These are phyloP conservation scores for Rhorus exstirpatorius DNA, from an alignment of 2,888 invertebrate species.

Conservation along the genomic window DNA sequence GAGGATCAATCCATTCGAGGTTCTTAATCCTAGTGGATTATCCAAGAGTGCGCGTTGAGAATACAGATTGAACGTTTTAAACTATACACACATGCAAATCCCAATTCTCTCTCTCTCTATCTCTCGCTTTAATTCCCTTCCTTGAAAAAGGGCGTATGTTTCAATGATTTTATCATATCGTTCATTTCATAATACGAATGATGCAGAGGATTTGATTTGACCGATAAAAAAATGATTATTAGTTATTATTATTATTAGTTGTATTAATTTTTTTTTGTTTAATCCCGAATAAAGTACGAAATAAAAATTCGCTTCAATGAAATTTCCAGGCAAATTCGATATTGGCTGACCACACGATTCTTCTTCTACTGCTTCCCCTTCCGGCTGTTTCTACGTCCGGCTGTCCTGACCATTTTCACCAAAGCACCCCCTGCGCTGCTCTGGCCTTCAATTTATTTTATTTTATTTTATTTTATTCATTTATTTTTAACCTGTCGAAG, in stretches of 20 bases:
- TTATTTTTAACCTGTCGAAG: background rate
- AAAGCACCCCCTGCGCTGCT: background rate
- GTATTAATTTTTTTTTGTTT: background rate
- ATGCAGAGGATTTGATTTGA: background rate
- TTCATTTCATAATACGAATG: background rate
- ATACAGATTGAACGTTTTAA: constrained; percentile 33
- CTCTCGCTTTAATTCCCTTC: background rate
- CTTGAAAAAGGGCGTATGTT: background rate
- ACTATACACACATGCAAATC: background rate
- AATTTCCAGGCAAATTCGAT: constrained; percentile 21
- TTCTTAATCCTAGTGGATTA: constrained; percentile 58
- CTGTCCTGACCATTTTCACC: constrained; percentile 6
- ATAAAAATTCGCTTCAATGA: constrained; percentile 16
- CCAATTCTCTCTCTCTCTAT: background rate
- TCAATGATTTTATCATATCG: too few species aligned
- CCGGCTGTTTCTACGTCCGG: constrained; percentile 37
- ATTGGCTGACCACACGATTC: constrained; percentile 57
- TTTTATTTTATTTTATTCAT: background rate
- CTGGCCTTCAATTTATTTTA: constrained; percentile 16
- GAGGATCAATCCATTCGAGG: constrained; percentile 51
- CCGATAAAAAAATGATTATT: too few species aligned
- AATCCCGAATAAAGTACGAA: too few species aligned
- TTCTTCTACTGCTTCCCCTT: constrained; percentile 51
- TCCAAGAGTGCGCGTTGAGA: background rate
- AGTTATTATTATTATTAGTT: background rate